phyloP scores from a whole-genome alignment of 1,140 invertebrate species.

The Panonychus citri region DNA sequence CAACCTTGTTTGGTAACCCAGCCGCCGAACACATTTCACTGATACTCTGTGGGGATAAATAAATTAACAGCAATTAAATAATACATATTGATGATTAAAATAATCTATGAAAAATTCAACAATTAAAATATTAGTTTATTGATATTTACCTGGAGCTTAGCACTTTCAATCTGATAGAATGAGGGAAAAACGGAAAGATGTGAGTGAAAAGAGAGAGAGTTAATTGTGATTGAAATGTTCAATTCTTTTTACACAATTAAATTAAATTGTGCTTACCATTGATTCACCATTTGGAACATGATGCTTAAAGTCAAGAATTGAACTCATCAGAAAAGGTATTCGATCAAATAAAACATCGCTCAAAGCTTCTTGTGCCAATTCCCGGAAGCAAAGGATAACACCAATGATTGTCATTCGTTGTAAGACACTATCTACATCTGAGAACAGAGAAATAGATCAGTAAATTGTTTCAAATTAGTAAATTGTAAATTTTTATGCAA shows the following conservation, averaged over 20 bases:
- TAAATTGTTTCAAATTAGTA: constrained; percentile 11
- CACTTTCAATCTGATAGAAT: constrained; percentile 4
- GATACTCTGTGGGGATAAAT: constrained; percentile 36
- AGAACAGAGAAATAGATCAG: not conserved
- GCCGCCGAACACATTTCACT: constrained; percentile 91
- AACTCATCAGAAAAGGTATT: constrained; percentile 88
- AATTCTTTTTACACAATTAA: no score
- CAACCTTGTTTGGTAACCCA: constrained; percentile 72
- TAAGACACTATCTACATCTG: constrained; percentile 71
- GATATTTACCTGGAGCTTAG: not conserved
- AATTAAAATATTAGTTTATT: not conserved
- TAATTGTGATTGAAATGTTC: no score
- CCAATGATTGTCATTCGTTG: constrained; percentile 94
- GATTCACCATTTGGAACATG: constrained; percentile 60
- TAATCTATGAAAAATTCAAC: not conserved
- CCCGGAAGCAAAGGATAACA: constrained; percentile 81
- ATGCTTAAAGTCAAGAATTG: constrained; percentile 79
- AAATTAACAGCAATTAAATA: not conserved
- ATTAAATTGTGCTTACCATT: constrained; percentile 25
- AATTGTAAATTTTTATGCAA: not conserved
- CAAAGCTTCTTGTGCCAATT: constrained; percentile 73
- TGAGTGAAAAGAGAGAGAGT: not conserved
- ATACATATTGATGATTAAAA: no score
- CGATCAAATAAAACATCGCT: constrained; percentile 73
- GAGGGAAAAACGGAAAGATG: not conserved